Base-by-base conservation (phyloP, 2,888 invertebrate species). In the Rhabditophanes sp. region DNA sequence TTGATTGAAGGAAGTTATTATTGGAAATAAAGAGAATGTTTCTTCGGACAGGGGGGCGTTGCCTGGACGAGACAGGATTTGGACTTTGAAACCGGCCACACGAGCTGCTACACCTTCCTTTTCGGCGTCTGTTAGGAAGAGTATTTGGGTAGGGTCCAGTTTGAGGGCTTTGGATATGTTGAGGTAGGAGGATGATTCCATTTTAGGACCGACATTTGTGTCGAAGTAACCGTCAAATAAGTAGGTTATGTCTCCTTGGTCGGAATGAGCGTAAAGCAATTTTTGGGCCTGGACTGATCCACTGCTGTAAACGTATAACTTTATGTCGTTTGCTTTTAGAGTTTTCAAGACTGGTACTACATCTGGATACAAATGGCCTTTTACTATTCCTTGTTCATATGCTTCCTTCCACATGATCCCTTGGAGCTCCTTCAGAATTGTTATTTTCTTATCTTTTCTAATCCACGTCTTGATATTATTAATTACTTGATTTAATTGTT, bases 331-430 rank as follows among this genome's bases (percentile, higher is more conserved):
- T 3, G 75, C 70, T 3, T 73, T 73, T 79, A 85, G 80, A 39
- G 72, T 69, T 58, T 78, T 73, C 28, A 90, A 71, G 1, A 78
- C 77, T 11, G 72, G 70, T 0, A 75, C 72, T 1, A 87, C 85
- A 68, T 90, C 90, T 7, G 78, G 75, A 65, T 78, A 90, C 18
- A 90, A 88, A 87, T 87, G 84, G 65, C 81, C 82, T 66, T 78
- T 79, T 3, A 88, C 68, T 21, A 75, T 73, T 21, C 79, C 81
- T 33, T 72, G 72, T 49, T 76, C 74, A 64, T 83, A 88, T 3
- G 82, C 88, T 50, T 78, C 75, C 56, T 76, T 75, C 80, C 82
- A 87, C 54, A 90, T 78, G 42, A 81, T 74, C 1, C 85, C 87
- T 67, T 88, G 88, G n/a, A 90, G 70, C 30, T 75, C 74, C 66